Evolutionary conservation across 1,140 invertebrate genomes (phyloP), one percentile per base, ranked within the genome.

Genomic region (Mamestra configurata): DNA sequence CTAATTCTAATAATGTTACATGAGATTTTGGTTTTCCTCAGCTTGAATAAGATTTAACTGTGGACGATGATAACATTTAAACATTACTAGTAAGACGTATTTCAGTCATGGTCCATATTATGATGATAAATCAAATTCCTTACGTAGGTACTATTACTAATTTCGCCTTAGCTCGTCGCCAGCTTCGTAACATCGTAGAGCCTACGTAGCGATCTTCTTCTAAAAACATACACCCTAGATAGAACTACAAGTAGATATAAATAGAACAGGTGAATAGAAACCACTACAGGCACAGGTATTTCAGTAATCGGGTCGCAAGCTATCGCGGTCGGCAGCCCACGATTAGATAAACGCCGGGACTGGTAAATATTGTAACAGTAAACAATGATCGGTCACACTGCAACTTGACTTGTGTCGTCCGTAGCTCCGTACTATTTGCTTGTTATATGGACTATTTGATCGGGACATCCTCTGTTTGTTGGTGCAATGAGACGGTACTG

Each of bases 221-320:
- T 10, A 2, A 55, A 22, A 55, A 55, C 5, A 22, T 53, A 18
- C 20, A 46, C 4, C 22, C 40, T 68, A 49, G 8, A 68, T 27
- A 5, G 0, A 64, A 18, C 59, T 49, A 40, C 13, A 76, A 76
- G 27, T 76, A 76, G 73, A 43, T 79, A 77, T 77, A 85, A 86
- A 86, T 86, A 90, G 81, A 86, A 88, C 89, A 91, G 88, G 88
- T 90, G 85, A 84, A 88, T 84, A 89, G 87, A 90, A 86, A 86
- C 88, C 85, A 85, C 78, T 79, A 76, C 8, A 49, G 73, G 15
- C 57, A 64, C 73, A 61, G 73, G 73, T 76, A 76, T 76, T 76
- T 64, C 57, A 76, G 91, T 92, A 92, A 92, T 92, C 89, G 85
- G 91, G 92, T 90, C 91, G 92, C 85, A 85, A 85, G 86, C 88